Conservation (phyloP, 2,797 vertebrate genomes). For the Microctenopoma lineatum region DNA sequence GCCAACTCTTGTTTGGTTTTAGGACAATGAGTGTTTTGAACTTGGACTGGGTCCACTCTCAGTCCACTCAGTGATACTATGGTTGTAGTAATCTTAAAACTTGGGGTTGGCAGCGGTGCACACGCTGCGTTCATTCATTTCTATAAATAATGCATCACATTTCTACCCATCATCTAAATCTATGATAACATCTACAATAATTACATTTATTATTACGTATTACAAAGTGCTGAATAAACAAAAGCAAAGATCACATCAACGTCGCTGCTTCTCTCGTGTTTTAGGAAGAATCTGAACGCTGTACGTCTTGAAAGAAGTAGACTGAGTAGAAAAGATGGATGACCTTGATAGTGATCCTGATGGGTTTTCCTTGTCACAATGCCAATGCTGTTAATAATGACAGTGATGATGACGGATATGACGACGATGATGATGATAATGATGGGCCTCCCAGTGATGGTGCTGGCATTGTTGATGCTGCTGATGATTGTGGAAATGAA, state of each 20-base stretch:
- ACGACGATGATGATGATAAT: conserved; percentile 33
- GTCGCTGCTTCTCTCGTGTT: neutral
- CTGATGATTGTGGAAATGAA: conserved; percentile 76
- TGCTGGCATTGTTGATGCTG: conserved; percentile 49
- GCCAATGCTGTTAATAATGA: conserved; percentile 65
- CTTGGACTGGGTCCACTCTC: no score
- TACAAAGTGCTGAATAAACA: neutral
- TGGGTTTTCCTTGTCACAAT: conserved; percentile 68
- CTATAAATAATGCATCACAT: no score
- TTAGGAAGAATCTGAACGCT: neutral
- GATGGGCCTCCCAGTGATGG: conserved; percentile 39
- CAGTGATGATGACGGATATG: conserved; percentile 67
- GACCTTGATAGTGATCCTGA: conserved; percentile 58
- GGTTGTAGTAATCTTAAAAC: no score
- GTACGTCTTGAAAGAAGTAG: conserved; percentile 6
- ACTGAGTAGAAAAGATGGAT: conserved; percentile 34
- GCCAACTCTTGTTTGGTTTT: no score
- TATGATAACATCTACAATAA: neutral
- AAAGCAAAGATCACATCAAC: neutral
- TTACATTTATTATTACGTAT: no score
- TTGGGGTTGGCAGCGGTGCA: no score
- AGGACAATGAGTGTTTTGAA: no score
- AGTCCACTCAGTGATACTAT: no score
- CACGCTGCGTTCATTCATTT: no score
- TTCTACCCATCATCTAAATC: no score